phyloP scores from a whole-genome alignment of 2,888 invertebrate species.

The Pherbina coryleti region DNA sequence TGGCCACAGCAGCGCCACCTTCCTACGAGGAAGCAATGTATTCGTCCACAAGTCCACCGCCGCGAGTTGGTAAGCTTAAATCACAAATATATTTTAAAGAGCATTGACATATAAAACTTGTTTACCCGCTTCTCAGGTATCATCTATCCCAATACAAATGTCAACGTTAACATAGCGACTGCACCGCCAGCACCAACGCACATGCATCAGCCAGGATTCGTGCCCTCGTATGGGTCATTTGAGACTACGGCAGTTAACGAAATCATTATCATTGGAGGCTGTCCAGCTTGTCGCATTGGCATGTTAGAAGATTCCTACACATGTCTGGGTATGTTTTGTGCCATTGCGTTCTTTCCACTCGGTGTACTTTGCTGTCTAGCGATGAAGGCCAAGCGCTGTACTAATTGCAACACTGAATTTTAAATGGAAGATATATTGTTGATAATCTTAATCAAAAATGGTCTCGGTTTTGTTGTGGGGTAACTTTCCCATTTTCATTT shows the following conservation, averaged over 20 bases:
- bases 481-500: background rate
- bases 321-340: conserved; percentile 83
- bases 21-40: conserved; percentile 50
- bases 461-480: background rate
- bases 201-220: conserved; percentile 52
- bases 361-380: conserved; percentile 90
- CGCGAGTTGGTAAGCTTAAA: conserved; percentile 48
- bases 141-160: conserved; percentile 49
- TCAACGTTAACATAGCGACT: conserved; percentile 38
- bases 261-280: conserved; percentile 87
- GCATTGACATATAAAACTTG: background rate
- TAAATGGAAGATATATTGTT: conserved; percentile 42
- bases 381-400: conserved; percentile 85
- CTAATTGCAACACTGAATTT: conserved; percentile 88
- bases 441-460: background rate
- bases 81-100: background rate
- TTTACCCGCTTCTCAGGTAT: conserved; percentile 33
- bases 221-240: conserved; percentile 71
- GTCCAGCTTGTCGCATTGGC: conserved; percentile 90
- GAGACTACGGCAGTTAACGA: conserved; percentile 75
- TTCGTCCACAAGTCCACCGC: conserved; percentile 43
- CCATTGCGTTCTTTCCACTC: conserved; percentile 77
- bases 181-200: conserved; percentile 48
- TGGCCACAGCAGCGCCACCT: conserved; percentile 43
- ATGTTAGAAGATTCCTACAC: conserved; percentile 89